These are phyloP conservation scores for Liparis tanakae DNA, from an alignment of 2,797 vertebrate species.

Conservation along the genomic window DNA sequence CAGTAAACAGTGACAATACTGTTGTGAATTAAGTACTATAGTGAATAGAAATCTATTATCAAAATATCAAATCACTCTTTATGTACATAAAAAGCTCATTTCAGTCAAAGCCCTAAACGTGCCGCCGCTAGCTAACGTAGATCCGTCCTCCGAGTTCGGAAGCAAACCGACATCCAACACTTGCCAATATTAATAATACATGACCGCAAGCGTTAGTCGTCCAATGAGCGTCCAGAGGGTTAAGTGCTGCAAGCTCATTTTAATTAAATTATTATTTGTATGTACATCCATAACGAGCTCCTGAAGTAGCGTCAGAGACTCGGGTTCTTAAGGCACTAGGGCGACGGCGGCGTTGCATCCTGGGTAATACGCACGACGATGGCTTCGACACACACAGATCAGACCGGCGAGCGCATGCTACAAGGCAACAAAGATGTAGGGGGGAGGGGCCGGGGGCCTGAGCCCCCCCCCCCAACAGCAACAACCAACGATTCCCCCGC, in stretches of 20 bases:
- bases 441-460: constrained; percentile 37
- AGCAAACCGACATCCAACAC: constrained; percentile 58
- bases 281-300: constrained; percentile 76
- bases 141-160: constrained; percentile 68
- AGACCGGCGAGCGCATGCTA: constrained; percentile 90
- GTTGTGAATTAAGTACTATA: constrained; percentile 88
- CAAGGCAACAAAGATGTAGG: constrained; percentile 94
- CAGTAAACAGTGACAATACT: constrained; percentile 93
- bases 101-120: constrained; percentile 84
- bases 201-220: constrained; percentile 37
- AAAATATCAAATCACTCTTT: constrained; percentile 90
- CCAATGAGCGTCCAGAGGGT: constrained; percentile 67
- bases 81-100: constrained; percentile 90
- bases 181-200: constrained; percentile 45
- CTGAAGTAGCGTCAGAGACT: constrained; percentile 85
- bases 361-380: constrained; percentile 86
- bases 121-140: constrained; percentile 77
- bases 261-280: constrained; percentile 20
- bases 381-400: constrained; percentile 90
- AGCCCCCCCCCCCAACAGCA: constrained; percentile 30
- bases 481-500: constrained; percentile 45
- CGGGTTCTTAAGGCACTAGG: constrained; percentile 94
- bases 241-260: constrained; percentile 94
- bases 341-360: constrained; percentile 84
- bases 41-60: constrained; percentile 92